Percentiles rank a stretch among this genome's conserved stretches.
Evolutionary conservation across 2,888 invertebrate species (phyloP).

Genomic region (Clunio marinus): DNA sequence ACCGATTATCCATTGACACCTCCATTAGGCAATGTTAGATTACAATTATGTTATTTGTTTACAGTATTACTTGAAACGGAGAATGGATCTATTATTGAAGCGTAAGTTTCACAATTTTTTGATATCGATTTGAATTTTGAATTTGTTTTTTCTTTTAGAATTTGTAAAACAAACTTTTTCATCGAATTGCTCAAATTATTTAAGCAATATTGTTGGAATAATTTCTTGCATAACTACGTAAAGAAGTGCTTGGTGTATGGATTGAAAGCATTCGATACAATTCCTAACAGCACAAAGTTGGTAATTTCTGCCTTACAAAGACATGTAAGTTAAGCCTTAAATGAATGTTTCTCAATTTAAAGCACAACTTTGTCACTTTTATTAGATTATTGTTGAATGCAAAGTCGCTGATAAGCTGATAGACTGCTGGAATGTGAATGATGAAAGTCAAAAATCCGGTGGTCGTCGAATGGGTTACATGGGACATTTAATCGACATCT

Average conservation of each 20-base stretch:
- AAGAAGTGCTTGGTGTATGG: slow-evolving; percentile 72
- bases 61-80: slow-evolving; percentile 71
- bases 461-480: slow-evolving; percentile 61
- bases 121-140: background rate
- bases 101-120: slow-evolving; percentile 50
- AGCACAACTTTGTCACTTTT: background rate
- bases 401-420: slow-evolving; percentile 74
- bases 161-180: slow-evolving; percentile 56
- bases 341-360: slow-evolving; percentile 42
- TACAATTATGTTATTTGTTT: slow-evolving; percentile 75
- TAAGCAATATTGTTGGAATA: slow-evolving; percentile 88
- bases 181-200: slow-evolving; percentile 74
- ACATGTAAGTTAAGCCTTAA: slow-evolving; percentile 52
- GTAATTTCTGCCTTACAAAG: slow-evolving; percentile 54
- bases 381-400: slow-evolving; percentile 72
- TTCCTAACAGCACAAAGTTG: slow-evolving; percentile 47
- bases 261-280: slow-evolving; percentile 51
- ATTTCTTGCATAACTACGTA: slow-evolving; percentile 90
- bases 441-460: slow-evolving; percentile 66
- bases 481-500: slow-evolving; percentile 63
- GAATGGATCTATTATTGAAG: slow-evolving; percentile 65
- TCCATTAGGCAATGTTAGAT: slow-evolving; percentile 73
- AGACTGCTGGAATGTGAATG: slow-evolving; percentile 76
- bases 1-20: slow-evolving; percentile 54
- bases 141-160: slow-evolving; percentile 42